phyloP scores from a whole-genome alignment of 2,888 invertebrate genomes.

The Halictus quadricinctus region DNA sequence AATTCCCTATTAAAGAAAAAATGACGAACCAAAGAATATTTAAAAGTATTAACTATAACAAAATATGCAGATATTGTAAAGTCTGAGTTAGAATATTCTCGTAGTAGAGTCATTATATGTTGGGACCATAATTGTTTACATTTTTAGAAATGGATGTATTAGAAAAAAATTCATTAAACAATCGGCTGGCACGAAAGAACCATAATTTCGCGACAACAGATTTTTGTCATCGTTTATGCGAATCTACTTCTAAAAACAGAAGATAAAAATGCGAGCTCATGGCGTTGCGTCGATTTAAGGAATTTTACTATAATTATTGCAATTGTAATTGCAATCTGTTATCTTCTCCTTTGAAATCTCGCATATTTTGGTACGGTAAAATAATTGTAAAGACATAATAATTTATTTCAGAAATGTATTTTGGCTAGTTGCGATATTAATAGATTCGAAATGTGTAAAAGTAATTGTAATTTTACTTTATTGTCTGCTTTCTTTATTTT shows the following conservation, averaged over 20 bases:
- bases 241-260: conserved; percentile 32
- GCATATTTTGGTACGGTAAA: conserved; percentile 31
- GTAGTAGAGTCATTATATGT: conserved; percentile 13
- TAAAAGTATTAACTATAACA: conserved; percentile 16
- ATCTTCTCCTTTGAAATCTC: conserved; percentile 39
- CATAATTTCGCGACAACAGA: conserved; percentile 29
- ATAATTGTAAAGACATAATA: background rate
- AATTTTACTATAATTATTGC: conserved; percentile 41
- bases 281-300: conserved; percentile 56
- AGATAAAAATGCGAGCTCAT: conserved; percentile 24
- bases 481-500: background rate
- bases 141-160: background rate
- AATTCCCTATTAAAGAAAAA: background rate
- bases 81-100: background rate
- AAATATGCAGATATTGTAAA: background rate
- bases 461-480: background rate
- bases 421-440: no score
- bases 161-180: background rate
- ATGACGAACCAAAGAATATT: background rate
- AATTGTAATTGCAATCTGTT: conserved; percentile 34
- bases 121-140: conserved; percentile 39
- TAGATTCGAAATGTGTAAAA: no score
- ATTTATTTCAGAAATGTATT: background rate
- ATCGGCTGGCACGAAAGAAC: conserved; percentile 20
- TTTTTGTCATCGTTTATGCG: conserved; percentile 15